A percentile compares a stretch with the other conserved stretches of the same genome.
phyloP scores from a whole-genome alignment of 92 coral and sea anemone genomes.

The Parazoanthus atlanticus region DNA sequence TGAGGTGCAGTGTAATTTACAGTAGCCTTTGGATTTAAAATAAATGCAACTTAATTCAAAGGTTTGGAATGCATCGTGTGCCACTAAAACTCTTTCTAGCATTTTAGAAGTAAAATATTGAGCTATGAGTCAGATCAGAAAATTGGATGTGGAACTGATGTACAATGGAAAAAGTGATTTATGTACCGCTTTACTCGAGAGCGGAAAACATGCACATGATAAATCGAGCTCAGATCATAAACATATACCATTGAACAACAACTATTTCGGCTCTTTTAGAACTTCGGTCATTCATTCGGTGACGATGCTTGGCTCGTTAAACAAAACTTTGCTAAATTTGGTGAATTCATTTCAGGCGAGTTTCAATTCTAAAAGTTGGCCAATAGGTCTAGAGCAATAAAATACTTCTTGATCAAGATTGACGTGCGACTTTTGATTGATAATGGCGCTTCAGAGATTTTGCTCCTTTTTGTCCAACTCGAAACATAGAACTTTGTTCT shows the following conservation, averaged over 20 bases:
- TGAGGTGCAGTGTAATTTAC: no score
- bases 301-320: background rate
- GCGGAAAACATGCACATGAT: no score
- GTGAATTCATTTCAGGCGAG: background rate
- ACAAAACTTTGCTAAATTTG: background rate
- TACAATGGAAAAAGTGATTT: no score
- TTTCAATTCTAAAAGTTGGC: background rate
- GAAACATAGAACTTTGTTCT: no score
- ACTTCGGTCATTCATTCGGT: background rate
- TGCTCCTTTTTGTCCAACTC: no score
- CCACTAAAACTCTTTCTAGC: background rate
- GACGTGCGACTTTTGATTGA: background rate
- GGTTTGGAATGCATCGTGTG: background rate
- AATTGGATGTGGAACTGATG: no score
- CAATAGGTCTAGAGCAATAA: background rate
- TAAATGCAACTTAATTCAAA: background rate
- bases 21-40: background rate
- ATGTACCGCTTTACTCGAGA: no score
- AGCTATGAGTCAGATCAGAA: background rate
- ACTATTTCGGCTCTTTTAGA: background rate
- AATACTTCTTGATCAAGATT: background rate
- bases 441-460: background rate
- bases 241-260: background rate
- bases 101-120: background rate
- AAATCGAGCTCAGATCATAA: no score